Conservation (phyloP, 2,888 invertebrate genomes). For the Oligia strigilis region DNA sequence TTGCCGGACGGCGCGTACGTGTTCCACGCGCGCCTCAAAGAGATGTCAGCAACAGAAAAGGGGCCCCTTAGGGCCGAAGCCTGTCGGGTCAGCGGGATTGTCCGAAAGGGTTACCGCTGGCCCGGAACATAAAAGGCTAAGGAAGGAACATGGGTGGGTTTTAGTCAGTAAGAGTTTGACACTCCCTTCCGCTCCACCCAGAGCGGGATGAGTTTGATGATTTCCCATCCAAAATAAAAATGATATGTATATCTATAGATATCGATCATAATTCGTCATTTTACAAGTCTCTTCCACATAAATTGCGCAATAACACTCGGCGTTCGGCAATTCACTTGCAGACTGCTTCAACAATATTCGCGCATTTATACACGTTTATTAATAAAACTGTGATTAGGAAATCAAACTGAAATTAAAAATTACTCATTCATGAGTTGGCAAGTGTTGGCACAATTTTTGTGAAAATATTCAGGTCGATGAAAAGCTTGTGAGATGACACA, state of each 20-base stretch:
- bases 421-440: slow-evolving; percentile 49
- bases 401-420: slow-evolving; percentile 49
- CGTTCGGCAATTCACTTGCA: background rate
- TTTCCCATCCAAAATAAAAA: too few species aligned
- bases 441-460: slow-evolving; percentile 48
- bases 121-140: background rate
- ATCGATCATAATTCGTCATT: background rate
- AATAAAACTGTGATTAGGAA: slow-evolving; percentile 41
- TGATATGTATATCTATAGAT: too few species aligned
- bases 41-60: too few species aligned
- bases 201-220: too few species aligned
- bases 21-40: too few species aligned
- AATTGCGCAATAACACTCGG: background rate
- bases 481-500: slow-evolving; percentile 52
- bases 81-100: too few species aligned
- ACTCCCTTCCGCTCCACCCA: too few species aligned
- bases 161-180: too few species aligned
- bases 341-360: background rate
- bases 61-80: too few species aligned
- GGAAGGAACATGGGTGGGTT: too few species aligned
- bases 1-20: too few species aligned
- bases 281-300: background rate
- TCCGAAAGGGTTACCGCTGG: too few species aligned
- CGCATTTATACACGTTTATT: slow-evolving; percentile 16
- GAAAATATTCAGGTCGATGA: slow-evolving; percentile 57